A percentile compares a stretch with the other conserved stretches of the same genome.
phyloP scores from a whole-genome alignment of 2,888 invertebrate genomes.

The Alviniconcha strummeri region DNA sequence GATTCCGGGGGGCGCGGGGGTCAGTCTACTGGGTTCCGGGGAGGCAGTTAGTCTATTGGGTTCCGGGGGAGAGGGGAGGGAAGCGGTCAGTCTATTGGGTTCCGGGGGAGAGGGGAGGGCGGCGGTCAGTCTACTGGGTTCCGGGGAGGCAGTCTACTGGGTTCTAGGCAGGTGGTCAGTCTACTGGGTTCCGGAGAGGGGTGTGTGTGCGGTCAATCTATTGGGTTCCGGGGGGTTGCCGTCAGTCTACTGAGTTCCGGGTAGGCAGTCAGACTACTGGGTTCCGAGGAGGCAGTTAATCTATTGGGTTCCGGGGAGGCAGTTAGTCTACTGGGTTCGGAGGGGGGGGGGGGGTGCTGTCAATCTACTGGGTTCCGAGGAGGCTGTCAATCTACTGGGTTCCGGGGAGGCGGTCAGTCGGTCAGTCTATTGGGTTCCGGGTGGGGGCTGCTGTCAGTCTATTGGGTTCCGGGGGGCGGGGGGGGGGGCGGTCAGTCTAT shows the following conservation, averaged over 20 bases:
- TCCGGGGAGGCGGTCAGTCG: too few species aligned
- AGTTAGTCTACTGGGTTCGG: background rate
- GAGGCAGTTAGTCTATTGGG: background rate
- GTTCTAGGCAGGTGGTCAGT: too few species aligned
- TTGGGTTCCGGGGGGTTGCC: conserved; percentile 12
- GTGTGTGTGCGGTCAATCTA: background rate
- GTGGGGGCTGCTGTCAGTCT: background rate
- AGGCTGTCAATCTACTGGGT: background rate
- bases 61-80: background rate
- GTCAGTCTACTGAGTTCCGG: conserved; percentile 35
- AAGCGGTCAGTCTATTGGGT: background rate
- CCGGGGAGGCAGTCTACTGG: too few species aligned
- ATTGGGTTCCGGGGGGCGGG: background rate
- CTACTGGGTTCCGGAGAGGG: too few species aligned
- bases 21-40: too few species aligned
- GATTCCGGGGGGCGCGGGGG: background rate
- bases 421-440: too few species aligned
- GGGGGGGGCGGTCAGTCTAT: background rate
- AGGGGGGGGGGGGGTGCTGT: too few species aligned
- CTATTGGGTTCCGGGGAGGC: background rate
- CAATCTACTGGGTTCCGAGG: too few species aligned
- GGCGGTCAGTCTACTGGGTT: background rate
- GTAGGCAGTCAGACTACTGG: background rate
- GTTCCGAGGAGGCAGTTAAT: too few species aligned
- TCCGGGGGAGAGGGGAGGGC: too few species aligned